Base-by-base conservation (phyloP, 2,797 vertebrate genomes). In the Antennarius maculatus region DNA sequence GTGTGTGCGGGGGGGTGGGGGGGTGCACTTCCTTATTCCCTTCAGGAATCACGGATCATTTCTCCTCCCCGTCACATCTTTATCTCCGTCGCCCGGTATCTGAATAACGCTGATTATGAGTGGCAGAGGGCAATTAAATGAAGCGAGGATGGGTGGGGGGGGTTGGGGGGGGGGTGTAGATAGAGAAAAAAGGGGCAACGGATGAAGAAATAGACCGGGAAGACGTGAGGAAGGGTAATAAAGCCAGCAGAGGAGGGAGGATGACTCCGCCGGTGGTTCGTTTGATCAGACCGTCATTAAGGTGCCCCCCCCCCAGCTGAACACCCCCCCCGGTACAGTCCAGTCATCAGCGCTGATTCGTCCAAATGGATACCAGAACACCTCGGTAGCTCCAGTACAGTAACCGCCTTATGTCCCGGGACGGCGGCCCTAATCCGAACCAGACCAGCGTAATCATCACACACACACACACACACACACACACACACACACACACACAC, bases 351-450 rank as follows among this genome's bases (percentile, higher is more conserved):
- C 84, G 91, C 80, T 94, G 94, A 95, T 93, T 92, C 82, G 85
- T 91, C 84, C 91, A 94, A 95, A 96, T 95, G 93, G 93, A 92
- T 94, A 91, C 94, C 95, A 96, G 95, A 95, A 94, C 95, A 94
- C 92, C 91, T 91, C 84, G 62, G 93, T 92, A 93, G 93, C 92
- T 86, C 86, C 4, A 69, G 60, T 83, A 87, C 85, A 89, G 81
- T 82, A 78, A 86, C 74, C 57, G 49, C 79, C 79, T 86, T 81
- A 80, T 78, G 72, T 81, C 82, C 77, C 80, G 29, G 53, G 55
- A 87, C 85, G 61, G 79, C 76, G 73, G 23, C 37, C 55, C 77
- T 91, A 91, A 92, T 70, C 62, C 18, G 80, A 88, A 81, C 83
- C 90, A 91, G 86, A 82, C 81, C 23, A 2, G 23, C 2, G 23